A percentile compares a stretch with the other conserved stretches of the same genome.
Conservation (phyloP, 2,888 invertebrate species). For the Cremastobaeus sp. region DNA sequence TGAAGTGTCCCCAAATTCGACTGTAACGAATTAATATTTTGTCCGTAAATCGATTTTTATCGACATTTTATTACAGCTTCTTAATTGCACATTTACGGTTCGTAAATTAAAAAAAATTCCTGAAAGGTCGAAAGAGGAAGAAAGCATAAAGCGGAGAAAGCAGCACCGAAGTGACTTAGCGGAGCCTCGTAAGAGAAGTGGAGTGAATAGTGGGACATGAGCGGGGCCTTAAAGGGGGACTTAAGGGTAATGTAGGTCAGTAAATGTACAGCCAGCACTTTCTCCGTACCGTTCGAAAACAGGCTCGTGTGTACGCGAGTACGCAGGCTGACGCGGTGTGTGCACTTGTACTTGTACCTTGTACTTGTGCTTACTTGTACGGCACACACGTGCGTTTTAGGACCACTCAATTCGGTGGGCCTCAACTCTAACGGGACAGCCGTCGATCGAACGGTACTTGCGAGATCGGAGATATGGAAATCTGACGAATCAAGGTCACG, state of each 20-base stretch:
- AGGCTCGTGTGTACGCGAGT: constrained; percentile 65
- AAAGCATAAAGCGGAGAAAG: constrained; percentile 29
- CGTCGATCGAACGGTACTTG: constrained; percentile 71
- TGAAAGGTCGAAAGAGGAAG: background rate
- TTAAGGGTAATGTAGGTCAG: constrained; percentile 77
- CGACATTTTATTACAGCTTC: too few species aligned
- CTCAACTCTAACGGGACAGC: constrained; percentile 63
- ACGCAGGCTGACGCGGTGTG: constrained; percentile 22
- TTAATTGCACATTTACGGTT: too few species aligned
- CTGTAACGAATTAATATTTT: too few species aligned
- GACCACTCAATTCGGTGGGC: constrained; percentile 56
- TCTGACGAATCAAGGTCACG: constrained; percentile 69
- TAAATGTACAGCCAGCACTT: constrained; percentile 75
- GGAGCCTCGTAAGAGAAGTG: background rate
- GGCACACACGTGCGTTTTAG: constrained; percentile 43
- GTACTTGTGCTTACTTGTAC: constrained; percentile 11
- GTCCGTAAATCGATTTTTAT: too few species aligned
- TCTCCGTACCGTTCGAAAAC: constrained; percentile 77
- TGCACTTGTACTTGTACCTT: constrained; percentile 15
- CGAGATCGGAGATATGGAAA: constrained; percentile 64
- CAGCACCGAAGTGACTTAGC: constrained; percentile 15
- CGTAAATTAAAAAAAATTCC: too few species aligned
- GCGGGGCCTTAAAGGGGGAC: constrained; percentile 49
- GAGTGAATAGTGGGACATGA: constrained; percentile 26
- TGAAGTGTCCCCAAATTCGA: too few species aligned